Percentiles rank a stretch among this genome's conserved stretches.
Conservation (phyloP, 2,113 vertebrate species). For the Alethe castanea region DNA sequence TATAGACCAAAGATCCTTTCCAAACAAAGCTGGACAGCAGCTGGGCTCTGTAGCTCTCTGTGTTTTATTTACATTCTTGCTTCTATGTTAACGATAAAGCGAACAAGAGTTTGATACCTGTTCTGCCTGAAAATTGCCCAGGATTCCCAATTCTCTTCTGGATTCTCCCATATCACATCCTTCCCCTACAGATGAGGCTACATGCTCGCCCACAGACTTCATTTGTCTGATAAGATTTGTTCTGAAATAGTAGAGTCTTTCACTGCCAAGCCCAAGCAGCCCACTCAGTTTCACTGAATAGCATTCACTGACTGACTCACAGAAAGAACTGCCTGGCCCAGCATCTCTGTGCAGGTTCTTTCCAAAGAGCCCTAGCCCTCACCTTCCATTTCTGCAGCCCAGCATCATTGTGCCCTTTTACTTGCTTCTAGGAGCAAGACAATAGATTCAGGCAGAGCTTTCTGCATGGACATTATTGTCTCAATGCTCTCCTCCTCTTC, state of each 20-base stretch:
- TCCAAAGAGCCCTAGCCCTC: neutral
- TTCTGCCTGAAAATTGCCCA: neutral
- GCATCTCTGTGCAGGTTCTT: rapidly evolving
- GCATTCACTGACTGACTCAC: neutral
- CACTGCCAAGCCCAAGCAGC: neutral
- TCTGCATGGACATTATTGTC: neutral
- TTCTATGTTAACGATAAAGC: neutral
- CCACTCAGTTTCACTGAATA: neutral
- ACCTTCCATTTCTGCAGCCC: neutral
- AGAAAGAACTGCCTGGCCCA: neutral
- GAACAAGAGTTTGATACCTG: neutral
- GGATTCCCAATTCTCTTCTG: neutral
- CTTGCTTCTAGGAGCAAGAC: neutral
- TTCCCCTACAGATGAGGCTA: neutral
- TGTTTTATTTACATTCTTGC: neutral
- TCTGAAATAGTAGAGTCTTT: neutral
- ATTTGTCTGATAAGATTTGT: neutral
- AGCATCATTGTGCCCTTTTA: neutral
- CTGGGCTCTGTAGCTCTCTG: neutral
- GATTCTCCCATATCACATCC: neutral
- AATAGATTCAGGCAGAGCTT: neutral
- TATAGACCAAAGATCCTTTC: neutral
- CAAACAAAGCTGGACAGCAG: neutral
- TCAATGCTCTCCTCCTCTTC: neutral
- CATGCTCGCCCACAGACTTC: neutral